Conservation (phyloP, 2,113 vertebrate genomes). For the Ramphastos sulfuratus region DNA sequence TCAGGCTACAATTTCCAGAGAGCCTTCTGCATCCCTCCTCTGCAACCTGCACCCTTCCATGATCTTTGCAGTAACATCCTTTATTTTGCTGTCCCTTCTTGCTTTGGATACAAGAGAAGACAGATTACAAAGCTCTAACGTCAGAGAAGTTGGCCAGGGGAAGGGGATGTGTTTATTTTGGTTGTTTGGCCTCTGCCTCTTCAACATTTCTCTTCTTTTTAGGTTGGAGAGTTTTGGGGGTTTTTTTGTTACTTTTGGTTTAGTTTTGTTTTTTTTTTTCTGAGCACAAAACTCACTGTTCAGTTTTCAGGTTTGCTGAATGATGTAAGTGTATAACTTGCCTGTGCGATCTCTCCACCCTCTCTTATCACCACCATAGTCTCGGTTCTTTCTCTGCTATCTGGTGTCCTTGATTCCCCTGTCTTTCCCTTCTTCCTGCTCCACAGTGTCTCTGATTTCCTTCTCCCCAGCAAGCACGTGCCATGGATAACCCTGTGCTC, state of each 20-base stretch:
- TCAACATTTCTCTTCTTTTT: neutral
- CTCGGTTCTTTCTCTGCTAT: conserved; percentile 1
- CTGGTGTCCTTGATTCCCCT: conserved; percentile 56
- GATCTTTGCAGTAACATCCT: neutral
- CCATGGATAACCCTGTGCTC: neutral
- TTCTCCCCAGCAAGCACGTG: conserved; percentile 18
- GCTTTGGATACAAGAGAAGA: conserved; percentile 34
- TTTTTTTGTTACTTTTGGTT: too few species aligned
- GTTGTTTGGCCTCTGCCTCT: conserved; percentile 1
- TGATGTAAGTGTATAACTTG: conserved; percentile 20
- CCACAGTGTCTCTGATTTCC: neutral
- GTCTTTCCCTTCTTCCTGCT: conserved; percentile 30
- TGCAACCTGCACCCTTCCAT: neutral
- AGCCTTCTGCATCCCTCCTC: neutral
- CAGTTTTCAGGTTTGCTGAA: neutral
- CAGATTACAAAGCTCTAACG: neutral
- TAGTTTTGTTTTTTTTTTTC: neutral
- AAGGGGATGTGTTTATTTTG: neutral
- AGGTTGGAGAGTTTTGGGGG: neutral
- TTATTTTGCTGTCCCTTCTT: conserved; percentile 28
- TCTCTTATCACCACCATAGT: conserved; percentile 17
- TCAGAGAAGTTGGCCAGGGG: neutral
- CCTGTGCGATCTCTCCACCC: neutral
- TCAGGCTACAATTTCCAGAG: neutral
- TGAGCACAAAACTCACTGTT: neutral